These are phyloP conservation scores for Seira sanloemensis DNA, from an alignment of 2,888 invertebrate species.

Conservation along the genomic window DNA sequence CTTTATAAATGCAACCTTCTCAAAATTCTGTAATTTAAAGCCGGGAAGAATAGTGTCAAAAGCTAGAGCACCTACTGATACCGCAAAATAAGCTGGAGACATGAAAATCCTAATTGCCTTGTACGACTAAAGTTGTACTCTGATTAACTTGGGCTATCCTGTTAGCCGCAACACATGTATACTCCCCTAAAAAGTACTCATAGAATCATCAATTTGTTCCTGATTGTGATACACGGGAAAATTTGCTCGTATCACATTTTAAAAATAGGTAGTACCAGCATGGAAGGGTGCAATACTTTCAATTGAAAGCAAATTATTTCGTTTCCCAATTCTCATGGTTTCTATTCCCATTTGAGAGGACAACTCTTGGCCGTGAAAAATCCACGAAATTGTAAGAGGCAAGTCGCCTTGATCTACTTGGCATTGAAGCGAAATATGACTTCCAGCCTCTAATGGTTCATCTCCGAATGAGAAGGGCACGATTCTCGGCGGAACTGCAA, in stretches of 20 bases:
- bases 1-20: no score
- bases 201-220: background rate
- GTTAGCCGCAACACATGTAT: constrained; percentile 76
- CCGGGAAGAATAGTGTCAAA: background rate
- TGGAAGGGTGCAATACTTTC: constrained; percentile 71
- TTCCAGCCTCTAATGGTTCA: constrained; percentile 73
- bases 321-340: constrained; percentile 79
- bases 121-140: constrained; percentile 49
- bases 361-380: constrained; percentile 69
- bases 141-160: constrained; percentile 76
- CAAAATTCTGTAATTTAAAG: no score
- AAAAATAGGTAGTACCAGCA: constrained; percentile 82
- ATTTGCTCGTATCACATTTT: constrained; percentile 79
- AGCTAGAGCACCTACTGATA: constrained; percentile 23
- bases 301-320: constrained; percentile 80
- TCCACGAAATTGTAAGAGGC: constrained; percentile 64
- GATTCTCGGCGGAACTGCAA: constrained; percentile 74
- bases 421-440: constrained; percentile 55
- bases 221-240: constrained; percentile 76
- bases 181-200: constrained; percentile 78
- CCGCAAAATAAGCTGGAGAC: background rate
- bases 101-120: constrained; percentile 19
- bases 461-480: constrained; percentile 74
- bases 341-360: constrained; percentile 77
- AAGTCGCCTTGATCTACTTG: constrained; percentile 61